Percentiles rank a stretch among this genome's conserved stretches.
Conservation (phyloP, 2,797 vertebrate species). For the Vireo griseus region DNA sequence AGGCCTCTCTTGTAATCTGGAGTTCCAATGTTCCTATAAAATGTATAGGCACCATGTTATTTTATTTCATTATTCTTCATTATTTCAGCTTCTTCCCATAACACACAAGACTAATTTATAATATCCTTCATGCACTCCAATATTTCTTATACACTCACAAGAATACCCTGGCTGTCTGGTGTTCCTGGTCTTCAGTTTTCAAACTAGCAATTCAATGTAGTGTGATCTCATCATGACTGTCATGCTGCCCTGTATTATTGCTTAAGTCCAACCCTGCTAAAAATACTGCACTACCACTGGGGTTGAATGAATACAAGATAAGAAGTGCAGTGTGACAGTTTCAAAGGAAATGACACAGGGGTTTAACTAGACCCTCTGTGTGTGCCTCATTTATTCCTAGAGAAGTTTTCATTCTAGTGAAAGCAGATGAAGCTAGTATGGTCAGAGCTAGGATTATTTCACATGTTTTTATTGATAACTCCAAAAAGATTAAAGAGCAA, state of each 20-base stretch:
- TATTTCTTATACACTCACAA: not conserved
- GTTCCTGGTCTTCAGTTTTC: slow-evolving; percentile 6
- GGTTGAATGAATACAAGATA: slow-evolving; percentile 61
- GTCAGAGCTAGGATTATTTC: slow-evolving; percentile 19
- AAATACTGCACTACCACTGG: slow-evolving; percentile 45
- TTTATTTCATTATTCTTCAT: not conserved
- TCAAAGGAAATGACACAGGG: slow-evolving; percentile 67
- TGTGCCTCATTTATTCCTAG: slow-evolving; percentile 63
- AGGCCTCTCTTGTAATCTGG: not conserved
- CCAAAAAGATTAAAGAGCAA: not conserved
- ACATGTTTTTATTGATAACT: not conserved
- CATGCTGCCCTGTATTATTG: slow-evolving; percentile 42
- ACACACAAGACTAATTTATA: not conserved
- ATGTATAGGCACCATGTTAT: not conserved
- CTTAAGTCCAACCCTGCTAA: slow-evolving; percentile 62
- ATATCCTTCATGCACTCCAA: not conserved
- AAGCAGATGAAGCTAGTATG: slow-evolving; percentile 61
- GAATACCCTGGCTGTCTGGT: not conserved
- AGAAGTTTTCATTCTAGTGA: slow-evolving; percentile 64
- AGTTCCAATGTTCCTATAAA: not conserved
- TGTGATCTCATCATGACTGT: slow-evolving; percentile 16
- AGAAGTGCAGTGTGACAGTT: slow-evolving; percentile 65
- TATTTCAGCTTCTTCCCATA: not conserved
- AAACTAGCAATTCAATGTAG: not conserved
- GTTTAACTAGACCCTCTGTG: slow-evolving; percentile 69